These are phyloP conservation scores for Phrynocephalus vlangalii DNA, from an alignment of 2,797 vertebrate genomes.

Conservation along the genomic window DNA sequence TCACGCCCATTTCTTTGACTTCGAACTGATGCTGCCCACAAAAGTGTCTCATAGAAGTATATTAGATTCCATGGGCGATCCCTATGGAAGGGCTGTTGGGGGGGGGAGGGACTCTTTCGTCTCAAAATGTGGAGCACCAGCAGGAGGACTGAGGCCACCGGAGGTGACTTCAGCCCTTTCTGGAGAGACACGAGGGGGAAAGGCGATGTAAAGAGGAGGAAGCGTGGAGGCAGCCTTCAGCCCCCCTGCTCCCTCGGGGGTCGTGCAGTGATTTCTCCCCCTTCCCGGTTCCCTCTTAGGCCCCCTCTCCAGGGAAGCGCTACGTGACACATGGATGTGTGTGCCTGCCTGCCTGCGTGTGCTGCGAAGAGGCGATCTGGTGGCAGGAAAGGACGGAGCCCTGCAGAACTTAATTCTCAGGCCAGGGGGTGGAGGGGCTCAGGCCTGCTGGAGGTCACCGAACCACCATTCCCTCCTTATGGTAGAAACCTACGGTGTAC, in stretches of 20 bases:
- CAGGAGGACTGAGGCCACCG: too few species aligned
- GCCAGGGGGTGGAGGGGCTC: neutral
- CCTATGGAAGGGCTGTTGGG: neutral
- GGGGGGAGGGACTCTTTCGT: neutral
- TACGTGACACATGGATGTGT: too few species aligned
- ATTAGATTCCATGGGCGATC: neutral
- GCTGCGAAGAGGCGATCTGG: neutral
- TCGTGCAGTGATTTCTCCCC: neutral
- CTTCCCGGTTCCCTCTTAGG: neutral
- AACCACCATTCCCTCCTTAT: neutral
- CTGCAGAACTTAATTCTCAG: neutral
- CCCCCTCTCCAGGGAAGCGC: too few species aligned
- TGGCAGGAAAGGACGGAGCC: neutral
- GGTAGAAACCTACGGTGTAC: too few species aligned
- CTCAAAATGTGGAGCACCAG: too few species aligned
- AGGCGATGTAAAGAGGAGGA: neutral
- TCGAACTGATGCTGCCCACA: too few species aligned
- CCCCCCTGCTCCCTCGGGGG: neutral
- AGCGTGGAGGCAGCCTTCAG: neutral
- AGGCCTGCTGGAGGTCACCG: neutral
- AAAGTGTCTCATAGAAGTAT: too few species aligned
- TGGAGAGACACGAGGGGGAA: neutral
- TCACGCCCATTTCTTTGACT: too few species aligned
- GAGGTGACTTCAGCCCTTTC: rapidly evolving
- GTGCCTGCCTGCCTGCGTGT: too few species aligned